Base-by-base conservation (phyloP, 2,797 vertebrate species). In the Vireo griseus region DNA sequence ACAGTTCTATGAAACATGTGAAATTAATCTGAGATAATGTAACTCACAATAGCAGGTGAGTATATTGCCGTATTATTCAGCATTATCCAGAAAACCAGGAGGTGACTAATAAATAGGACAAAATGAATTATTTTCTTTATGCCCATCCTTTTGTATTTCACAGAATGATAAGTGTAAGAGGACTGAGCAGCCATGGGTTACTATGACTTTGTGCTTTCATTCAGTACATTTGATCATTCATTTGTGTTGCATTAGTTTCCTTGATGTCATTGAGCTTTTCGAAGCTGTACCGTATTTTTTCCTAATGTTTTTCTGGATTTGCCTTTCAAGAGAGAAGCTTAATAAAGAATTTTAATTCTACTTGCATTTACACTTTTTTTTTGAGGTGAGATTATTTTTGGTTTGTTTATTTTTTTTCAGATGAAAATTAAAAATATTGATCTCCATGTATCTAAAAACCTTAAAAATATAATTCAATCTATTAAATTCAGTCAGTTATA, bases 1-100 rank as follows among this genome's bases (percentile, higher is more conserved):
- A 52, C 28, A 78, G 40, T 92, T 94, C 51, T 94, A 71, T 52
- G 72, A 89, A 90, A 90, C 3, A 63, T 58, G 18, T 91, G 63
- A 94, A 80, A 96, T 95, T 96, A 96, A 87, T 93, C 71, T 93
- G 57, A 75, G 65, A 94, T 91, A 94, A 95, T 73, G 66, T 84
- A 91, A 81, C 77, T 86, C 73, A 73, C 50, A 68, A 59, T 35
- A 79, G 42, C 93, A 62, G 58, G 5, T 68, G 42, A 54, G 63
- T 87, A 51, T 76, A 93, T 71, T 65, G 52, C 52, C 45, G 66
- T 92, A 35, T 86, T 91, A 75, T 54, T 67, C 54, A 94, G 59
- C 24, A 94, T 63, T 63, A 90, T 88, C 72, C 47, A 92, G 89
- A 90, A 96, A 96, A 91, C 15, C 47, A 91, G 62, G 24, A 91